A percentile compares a stretch with the other conserved stretches of the same genome.
These are phyloP conservation scores for Troides oblongomaculatus DNA, from an alignment of 2,888 invertebrate species.

Conservation along the genomic window DNA sequence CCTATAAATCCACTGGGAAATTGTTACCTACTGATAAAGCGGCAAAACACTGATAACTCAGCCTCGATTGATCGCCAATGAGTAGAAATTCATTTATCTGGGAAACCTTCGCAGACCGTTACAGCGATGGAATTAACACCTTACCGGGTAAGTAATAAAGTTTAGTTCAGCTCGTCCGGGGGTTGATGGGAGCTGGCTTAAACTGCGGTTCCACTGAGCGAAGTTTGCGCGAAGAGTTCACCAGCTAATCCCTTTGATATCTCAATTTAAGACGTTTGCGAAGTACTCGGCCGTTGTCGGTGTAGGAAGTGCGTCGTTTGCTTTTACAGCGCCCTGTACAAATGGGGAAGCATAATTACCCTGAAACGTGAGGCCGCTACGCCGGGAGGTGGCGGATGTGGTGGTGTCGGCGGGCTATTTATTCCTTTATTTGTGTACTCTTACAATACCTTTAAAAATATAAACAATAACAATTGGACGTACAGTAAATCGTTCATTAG, in stretches of 20 bases:
- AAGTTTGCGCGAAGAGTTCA: constrained; percentile 38
- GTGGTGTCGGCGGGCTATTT: neutral
- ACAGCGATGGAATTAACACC: constrained; percentile 35
- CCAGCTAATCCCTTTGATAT: constrained; percentile 33
- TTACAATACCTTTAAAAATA: neutral
- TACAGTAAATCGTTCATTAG: too few species aligned
- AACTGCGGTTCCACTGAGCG: constrained; percentile 46
- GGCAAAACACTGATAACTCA: constrained; percentile 71
- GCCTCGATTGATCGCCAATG: constrained; percentile 75
- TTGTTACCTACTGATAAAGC: constrained; percentile 60
- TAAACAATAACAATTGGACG: too few species aligned
- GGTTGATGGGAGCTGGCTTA: constrained; percentile 42
- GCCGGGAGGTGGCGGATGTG: neutral
- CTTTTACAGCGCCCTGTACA: constrained; percentile 9
- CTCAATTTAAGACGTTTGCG: constrained; percentile 35
- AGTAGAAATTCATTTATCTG: constrained; percentile 75
- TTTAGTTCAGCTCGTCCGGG: constrained; percentile 21
- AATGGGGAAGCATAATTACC: neutral
- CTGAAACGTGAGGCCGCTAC: too few species aligned
- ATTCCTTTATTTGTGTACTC: neutral
- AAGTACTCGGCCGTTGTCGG: constrained; percentile 18
- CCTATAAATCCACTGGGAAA: constrained; percentile 58
- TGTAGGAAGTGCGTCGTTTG: constrained; percentile 14
- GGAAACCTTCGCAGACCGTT: constrained; percentile 39
- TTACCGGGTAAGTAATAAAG: constrained; percentile 30